Percentiles rank a stretch among this genome's conserved stretches.
Evolutionary conservation across 2,888 invertebrate genomes (phyloP).

Genomic region (Eupeodes luniger): DNA sequence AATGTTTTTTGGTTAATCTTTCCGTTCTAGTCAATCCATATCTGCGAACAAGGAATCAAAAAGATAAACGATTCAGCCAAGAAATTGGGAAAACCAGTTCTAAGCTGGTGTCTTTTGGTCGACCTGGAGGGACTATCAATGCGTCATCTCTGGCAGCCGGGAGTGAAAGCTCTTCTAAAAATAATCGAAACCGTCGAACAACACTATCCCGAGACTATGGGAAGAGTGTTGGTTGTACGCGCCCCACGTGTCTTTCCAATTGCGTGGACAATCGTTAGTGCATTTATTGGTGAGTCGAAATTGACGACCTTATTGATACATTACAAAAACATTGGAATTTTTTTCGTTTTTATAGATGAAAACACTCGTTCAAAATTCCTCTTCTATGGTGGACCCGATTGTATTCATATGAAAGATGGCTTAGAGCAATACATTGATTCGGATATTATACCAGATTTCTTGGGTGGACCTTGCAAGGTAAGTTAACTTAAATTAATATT

Average conservation of each 20-base stretch:
- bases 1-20: not conserved
- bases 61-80: constrained; percentile 94
- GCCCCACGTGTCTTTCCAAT: constrained; percentile 98
- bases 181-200: constrained; percentile 95
- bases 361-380: constrained; percentile 96
- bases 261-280: constrained; percentile 96
- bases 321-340: not conserved
- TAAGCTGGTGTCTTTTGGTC: constrained; percentile 95
- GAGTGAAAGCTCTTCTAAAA: constrained; percentile 89
- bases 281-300: constrained; percentile 91
- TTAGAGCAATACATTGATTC: constrained; percentile 93
- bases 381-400: constrained; percentile 95
- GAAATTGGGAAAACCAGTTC: constrained; percentile 91
- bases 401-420: constrained; percentile 91
- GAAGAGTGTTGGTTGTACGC: constrained; percentile 93
- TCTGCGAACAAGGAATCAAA: constrained; percentile 95
- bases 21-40: constrained; percentile 89
- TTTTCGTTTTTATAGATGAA: constrained; percentile 88
- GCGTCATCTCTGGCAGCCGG: constrained; percentile 97
- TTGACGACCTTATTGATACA: not conserved
- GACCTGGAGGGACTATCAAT: constrained; percentile 97
- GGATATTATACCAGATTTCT: constrained; percentile 94
- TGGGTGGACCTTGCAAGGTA: constrained; percentile 94
- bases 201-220: constrained; percentile 98
- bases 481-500: constrained; percentile 16